Base-by-base conservation (phyloP, 2,797 vertebrate genomes). In the Hemitrygon akajei region DNA sequence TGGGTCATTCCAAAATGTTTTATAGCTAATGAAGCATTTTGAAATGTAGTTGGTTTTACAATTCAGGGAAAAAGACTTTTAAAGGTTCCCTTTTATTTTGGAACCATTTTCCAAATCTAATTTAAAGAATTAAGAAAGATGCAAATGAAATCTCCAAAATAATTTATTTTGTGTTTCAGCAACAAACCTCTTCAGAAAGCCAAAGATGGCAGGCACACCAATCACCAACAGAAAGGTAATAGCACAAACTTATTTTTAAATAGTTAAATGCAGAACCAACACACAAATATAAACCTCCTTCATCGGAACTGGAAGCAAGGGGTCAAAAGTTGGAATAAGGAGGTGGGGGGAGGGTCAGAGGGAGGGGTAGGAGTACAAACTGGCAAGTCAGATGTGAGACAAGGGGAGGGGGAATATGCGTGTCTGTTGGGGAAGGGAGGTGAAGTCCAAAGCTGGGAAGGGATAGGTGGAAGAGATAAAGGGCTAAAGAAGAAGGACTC, bases 131-230 rank as follows among this genome's bases (percentile, higher is more conserved):
- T 9, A n/a, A 86, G 56, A 66, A 69, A 69, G n/a, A 66, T 66
- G 18, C 63, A 89, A 69, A 20, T 69, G 22, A 89, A 69, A 69
- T 89, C n/a, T 89, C 60, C 14, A 37, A 69, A 94, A 95, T n/a
- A 9, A 93, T 87, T 95, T 94, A 93, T 3, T 94, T 89, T 95
- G 95, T 95, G 95, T 95, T 94, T 94, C 95, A 96, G 94, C 96
- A 96, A 94, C 96, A 97, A 94, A 96, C 95, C 0, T 93, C 60
- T 22, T 69, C 96, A 87, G 97, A 97, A 94, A 96, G 96, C 56
- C 47, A 94, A 95, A 95, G 96, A 93, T 94, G 97, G 94, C 97
- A 97, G 94, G 96, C 96, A 94, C 27, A 14, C 12, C 91, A 58
- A 76, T 93, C 91, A 93, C 71, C 69, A 58, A 37, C 71, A 75